phyloP scores from a whole-genome alignment of 2,888 invertebrate species.

The Reticulitermes lucifugus region DNA sequence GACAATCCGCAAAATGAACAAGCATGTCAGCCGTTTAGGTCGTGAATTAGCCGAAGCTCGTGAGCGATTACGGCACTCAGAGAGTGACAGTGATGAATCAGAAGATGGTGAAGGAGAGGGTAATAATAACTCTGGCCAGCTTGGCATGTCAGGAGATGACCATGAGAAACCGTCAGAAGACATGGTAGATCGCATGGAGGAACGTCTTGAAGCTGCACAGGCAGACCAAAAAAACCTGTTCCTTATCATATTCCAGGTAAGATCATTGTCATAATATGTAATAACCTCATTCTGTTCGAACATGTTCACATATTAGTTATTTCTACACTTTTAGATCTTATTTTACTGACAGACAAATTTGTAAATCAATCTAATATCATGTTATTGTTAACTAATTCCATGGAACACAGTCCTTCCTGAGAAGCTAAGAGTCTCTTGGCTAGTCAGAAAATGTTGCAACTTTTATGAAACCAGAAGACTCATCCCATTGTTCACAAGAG shows the following conservation, averaged over 20 bases:
- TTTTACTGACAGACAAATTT: neutral
- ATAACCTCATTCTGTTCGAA: neutral
- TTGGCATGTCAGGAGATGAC: slow-evolving; percentile 57
- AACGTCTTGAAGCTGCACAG: slow-evolving; percentile 92
- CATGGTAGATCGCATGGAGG: slow-evolving; percentile 95
- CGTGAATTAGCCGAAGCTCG: slow-evolving; percentile 85
- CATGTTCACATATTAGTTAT: neutral
- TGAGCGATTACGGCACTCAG: slow-evolving; percentile 87
- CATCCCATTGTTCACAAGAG: no score
- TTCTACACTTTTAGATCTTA: neutral
- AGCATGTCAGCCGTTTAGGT: slow-evolving; percentile 79
- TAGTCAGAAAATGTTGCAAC: no score
- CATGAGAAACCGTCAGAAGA: slow-evolving; percentile 78
- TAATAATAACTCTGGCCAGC: slow-evolving; percentile 48
- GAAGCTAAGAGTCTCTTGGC: no score
- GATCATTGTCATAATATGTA: neutral
- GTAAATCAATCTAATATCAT: no score
- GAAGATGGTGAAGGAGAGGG: slow-evolving; percentile 66
- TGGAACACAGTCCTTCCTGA: no score
- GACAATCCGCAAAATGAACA: slow-evolving; percentile 97
- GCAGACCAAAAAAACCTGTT: slow-evolving; percentile 97
- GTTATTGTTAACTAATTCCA: no score
- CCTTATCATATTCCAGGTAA: slow-evolving; percentile 92
- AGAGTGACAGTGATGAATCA: slow-evolving; percentile 84
- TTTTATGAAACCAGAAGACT: no score